Evolutionary conservation across 2,113 vertebrate genomes (phyloP), one percentile per base, ranked within the genome.

Genomic region (Suncus etruscus): DNA sequence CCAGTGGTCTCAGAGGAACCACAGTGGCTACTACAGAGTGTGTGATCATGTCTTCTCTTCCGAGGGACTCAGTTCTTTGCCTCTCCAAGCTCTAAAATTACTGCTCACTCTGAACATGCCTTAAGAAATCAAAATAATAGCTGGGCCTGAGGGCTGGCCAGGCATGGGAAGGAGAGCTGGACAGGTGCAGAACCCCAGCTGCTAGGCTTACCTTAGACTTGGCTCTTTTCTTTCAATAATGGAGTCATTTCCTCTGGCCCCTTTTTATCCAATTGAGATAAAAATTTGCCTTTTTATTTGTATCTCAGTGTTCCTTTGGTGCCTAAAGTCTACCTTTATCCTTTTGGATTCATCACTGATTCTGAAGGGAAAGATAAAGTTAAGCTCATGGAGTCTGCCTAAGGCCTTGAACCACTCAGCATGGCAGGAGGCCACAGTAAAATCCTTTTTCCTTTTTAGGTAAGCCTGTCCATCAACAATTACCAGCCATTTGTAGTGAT

Each of bases 111-210:
- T 50, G 61, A 27, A n/a, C 20, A 25, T 0, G 69, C 73, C 79
- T 82, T 0, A 6, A 96, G 86, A 86, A 89, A 72, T 82, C 1
- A 1, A 89, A 80, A 87, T 86, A 91, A 95, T 54, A 68, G 75
- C 90, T 4, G 6, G 90, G 81, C 39, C 89, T 86, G 45, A 54
- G 0, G 2, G 16, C 92, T 95, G 92, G 83, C n/a, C 61, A 8
- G 89, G 84, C 50, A 22, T 76, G 86, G 84, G 93, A 94, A 94
- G 78, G 22, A 93, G 72, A 66, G 66, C 66, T 27, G 76, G 90
- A 86, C 95, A 95, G 92, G 93, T 83, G 94, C 96, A 95, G 93
- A 94, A 87, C 72, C 77, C 92, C 95, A 97, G 96, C 96, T 97
- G 95, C 93, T 86, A 94, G 78, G 86, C 88, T 96, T 87, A 94